Evolutionary conservation across 2,888 invertebrate species (phyloP).

Genomic region (Agriopis marginaria): DNA sequence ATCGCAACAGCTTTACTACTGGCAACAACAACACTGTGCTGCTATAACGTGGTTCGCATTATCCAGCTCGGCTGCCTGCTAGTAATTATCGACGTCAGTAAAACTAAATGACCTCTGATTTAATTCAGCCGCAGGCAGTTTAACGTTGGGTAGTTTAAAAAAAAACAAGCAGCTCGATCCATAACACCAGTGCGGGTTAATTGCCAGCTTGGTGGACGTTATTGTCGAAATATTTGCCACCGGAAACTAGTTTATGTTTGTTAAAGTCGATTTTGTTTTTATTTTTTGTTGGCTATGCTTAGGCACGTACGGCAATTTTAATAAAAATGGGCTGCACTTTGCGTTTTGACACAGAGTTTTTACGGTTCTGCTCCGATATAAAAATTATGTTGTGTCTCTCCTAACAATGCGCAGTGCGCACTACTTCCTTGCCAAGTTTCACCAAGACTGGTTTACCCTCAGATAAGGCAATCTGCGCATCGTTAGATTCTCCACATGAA

Average conservation of each 20-base stretch:
- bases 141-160: slow-evolving; percentile 59
- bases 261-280: slow-evolving; percentile 3
- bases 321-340: no score
- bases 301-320: no score
- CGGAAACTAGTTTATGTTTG: slow-evolving; percentile 15
- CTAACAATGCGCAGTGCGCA: no score
- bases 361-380: no score
- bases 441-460: no score
- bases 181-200: slow-evolving; percentile 29
- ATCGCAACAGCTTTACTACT: slow-evolving; percentile 14
- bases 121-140: slow-evolving; percentile 63
- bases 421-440: no score
- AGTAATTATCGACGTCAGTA: slow-evolving; percentile 70
- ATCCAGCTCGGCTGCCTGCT: slow-evolving; percentile 30
- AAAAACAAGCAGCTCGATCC: slow-evolving; percentile 46
- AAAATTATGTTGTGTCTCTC: no score
- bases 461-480: no score
- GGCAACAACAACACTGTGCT: background rate
- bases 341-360: no score
- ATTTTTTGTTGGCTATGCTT: no score
- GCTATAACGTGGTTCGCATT: slow-evolving; percentile 28
- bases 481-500: no score
- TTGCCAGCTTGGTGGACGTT: slow-evolving; percentile 23
- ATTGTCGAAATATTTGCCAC: slow-evolving; percentile 18
- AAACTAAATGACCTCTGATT: slow-evolving; percentile 71